phyloP scores from a whole-genome alignment of 1,140 invertebrate genomes.

The Drosophila sp. region DNA sequence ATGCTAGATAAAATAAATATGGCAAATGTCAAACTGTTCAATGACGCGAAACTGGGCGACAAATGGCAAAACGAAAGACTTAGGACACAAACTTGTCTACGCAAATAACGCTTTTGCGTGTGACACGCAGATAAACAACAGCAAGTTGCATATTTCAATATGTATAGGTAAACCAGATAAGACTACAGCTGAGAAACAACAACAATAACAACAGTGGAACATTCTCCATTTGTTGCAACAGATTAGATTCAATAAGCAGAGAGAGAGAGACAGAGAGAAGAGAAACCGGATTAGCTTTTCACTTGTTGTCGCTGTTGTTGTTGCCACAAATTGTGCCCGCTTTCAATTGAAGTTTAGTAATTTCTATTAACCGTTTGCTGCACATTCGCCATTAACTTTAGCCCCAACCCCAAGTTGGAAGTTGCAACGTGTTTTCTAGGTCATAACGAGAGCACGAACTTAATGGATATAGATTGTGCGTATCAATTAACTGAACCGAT shows the following conservation, averaged over 20 bases:
- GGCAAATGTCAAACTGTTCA: conserved; percentile 64
- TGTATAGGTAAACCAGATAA: conserved; percentile 31
- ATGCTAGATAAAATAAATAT: not conserved
- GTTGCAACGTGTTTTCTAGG: conserved; percentile 63
- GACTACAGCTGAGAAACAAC: conserved; percentile 33
- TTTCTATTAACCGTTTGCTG: conserved; percentile 39
- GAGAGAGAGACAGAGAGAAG: conserved; percentile 8
- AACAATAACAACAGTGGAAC: conserved; percentile 30
- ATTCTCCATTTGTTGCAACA: conserved; percentile 51
- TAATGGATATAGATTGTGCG: conserved; percentile 70
- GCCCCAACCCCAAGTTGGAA: conserved; percentile 42
- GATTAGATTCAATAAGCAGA: conserved; percentile 47
- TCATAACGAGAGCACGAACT: conserved; percentile 67
- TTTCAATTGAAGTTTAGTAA: conserved; percentile 31
- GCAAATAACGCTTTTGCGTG: conserved; percentile 56
- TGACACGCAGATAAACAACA: conserved; percentile 59
- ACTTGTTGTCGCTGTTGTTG: conserved; percentile 10
- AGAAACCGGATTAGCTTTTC: conserved; percentile 44
- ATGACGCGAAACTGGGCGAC: conserved; percentile 36
- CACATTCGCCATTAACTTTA: conserved; percentile 47
- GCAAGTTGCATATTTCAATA: conserved; percentile 28
- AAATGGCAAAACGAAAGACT: conserved; percentile 78
- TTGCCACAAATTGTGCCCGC: conserved; percentile 7
- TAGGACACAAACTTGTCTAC: conserved; percentile 72
- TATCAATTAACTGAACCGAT: conserved; percentile 70